Base-by-base conservation (phyloP, 2,113 vertebrate genomes). In the Meleagris gallopavo region DNA sequence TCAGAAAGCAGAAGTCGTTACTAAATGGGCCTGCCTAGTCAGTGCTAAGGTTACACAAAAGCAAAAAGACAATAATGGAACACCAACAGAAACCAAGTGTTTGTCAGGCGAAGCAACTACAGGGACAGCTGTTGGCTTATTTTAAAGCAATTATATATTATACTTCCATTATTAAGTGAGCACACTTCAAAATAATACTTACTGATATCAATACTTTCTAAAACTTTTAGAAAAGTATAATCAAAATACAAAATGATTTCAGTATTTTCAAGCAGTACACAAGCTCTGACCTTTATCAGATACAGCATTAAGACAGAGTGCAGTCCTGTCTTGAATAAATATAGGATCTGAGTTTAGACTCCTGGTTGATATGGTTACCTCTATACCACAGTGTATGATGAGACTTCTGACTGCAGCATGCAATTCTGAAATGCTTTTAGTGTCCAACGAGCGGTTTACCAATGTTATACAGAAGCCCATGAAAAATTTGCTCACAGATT, bases 231-330 rank as follows among this genome's bases (percentile, higher is more conserved):
- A 52, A 46, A 89, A 87, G 18, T n/a, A 24, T 9, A 46, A 55
- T 52, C 20, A 24, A 34, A 85, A 57, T 30, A 54, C 48, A 36
- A 65, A 65, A 16, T 12, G 29, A 52, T 52, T 46, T 55, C 46
- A 61, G 3, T 62, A 50, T 54, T 86, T 86, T 57, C 50, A 67
- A 88, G 24, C 27, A 71, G 60, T 88, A 74, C 2, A 1, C 22
- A 72, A 30, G 2, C 14, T 32, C 19, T 41, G 16, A 43, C 6
- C 25, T 91, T 89, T 69, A 36, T 89, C 7, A 77, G 24, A 50
- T 25, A 21, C 0, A 38, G 20, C 8, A 79, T 46, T 9, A 45
- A 36, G 11, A 45, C 0, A 29, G 27, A 76, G 18, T 6, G 54
- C 29, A 82, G 71, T 2, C 5, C 52, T 18, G 3, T 18, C 30